Conservation (phyloP, 2,113 vertebrate genomes). For the Myxocyprinus asiaticus region DNA sequence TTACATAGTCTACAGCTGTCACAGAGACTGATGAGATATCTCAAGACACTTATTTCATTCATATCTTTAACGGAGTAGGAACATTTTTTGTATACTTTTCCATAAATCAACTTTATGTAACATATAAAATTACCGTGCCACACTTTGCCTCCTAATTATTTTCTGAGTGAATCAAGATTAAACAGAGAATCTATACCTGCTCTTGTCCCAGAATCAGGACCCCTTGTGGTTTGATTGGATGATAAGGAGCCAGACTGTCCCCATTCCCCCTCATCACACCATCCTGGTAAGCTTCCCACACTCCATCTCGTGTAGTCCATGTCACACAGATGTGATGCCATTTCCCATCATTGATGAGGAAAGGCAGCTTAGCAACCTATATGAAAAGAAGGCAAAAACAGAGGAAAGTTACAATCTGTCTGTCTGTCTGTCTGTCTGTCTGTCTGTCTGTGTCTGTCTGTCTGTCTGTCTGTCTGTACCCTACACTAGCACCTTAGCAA, state of each 20-base stretch:
- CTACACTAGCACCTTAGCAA: too few relatives aligned
- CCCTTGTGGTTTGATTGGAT: conserved; percentile 95
- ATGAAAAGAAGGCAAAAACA: background rate
- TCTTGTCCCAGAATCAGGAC: conserved; percentile 95
- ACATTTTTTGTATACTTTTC: too few relatives aligned
- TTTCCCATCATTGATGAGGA: conserved; percentile 93
- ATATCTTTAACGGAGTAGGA: too few relatives aligned
- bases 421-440: too few relatives aligned
- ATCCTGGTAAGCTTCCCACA: conserved; percentile 98
- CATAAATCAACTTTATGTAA: too few relatives aligned
- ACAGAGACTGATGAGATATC: too few relatives aligned
- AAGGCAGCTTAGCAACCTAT: conserved; percentile 95
- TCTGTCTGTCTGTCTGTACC: too few relatives aligned
- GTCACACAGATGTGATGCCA: conserved; percentile 98
- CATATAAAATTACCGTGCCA: background rate
- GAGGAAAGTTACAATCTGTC: background rate
- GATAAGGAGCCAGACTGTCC: conserved; percentile 94
- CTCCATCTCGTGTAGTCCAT: conserved; percentile 95
- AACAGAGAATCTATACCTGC: conserved; percentile 78
- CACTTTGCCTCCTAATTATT: background rate
- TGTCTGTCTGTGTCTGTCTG: too few relatives aligned
- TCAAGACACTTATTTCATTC: too few relatives aligned
- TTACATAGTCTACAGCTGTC: too few relatives aligned
- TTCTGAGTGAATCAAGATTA: background rate
- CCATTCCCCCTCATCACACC: conserved; percentile 89